phyloP scores from a whole-genome alignment of 2,888 invertebrate species.

The Glaucopsyche alexis region DNA sequence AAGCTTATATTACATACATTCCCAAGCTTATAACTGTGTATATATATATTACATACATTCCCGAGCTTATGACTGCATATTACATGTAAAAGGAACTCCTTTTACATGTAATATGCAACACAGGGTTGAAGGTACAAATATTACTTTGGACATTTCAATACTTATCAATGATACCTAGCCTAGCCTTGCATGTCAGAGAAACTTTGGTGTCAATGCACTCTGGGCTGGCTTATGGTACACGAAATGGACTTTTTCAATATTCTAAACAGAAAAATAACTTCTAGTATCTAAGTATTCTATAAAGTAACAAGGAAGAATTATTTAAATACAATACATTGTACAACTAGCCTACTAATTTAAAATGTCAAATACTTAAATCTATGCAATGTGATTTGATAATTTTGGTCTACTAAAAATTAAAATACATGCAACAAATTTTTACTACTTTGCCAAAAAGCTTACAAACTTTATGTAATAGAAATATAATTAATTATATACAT shows the following conservation, averaged over 20 bases:
- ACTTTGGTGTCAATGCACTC: not conserved
- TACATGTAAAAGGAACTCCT: too few relatives aligned
- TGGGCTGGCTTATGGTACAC: not conserved
- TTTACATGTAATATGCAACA: not conserved
- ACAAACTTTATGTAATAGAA: not conserved
- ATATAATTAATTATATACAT: not conserved
- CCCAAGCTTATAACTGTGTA: too few relatives aligned
- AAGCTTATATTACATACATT: too few relatives aligned
- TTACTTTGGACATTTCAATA: too few relatives aligned
- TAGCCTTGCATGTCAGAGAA: too few relatives aligned
- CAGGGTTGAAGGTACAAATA: too few relatives aligned
- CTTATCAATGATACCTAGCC: too few relatives aligned
- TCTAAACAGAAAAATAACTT: not conserved
- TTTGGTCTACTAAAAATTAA: slow-evolving; percentile 23
- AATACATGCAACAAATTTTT: not conserved
- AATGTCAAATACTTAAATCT: slow-evolving; percentile 29
- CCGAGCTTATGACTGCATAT: too few relatives aligned
- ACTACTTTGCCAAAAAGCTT: slow-evolving; percentile 5
- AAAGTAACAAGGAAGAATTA: not conserved
- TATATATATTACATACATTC: too few relatives aligned
- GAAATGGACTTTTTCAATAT: not conserved
- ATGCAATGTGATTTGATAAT: slow-evolving; percentile 22
- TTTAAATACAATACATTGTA: slow-evolving; percentile 17
- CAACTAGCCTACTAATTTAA: slow-evolving; percentile 22
- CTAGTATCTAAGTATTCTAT: too few relatives aligned